Conservation (phyloP, 2,888 invertebrate species). For the Agriopis leucophaearia region DNA sequence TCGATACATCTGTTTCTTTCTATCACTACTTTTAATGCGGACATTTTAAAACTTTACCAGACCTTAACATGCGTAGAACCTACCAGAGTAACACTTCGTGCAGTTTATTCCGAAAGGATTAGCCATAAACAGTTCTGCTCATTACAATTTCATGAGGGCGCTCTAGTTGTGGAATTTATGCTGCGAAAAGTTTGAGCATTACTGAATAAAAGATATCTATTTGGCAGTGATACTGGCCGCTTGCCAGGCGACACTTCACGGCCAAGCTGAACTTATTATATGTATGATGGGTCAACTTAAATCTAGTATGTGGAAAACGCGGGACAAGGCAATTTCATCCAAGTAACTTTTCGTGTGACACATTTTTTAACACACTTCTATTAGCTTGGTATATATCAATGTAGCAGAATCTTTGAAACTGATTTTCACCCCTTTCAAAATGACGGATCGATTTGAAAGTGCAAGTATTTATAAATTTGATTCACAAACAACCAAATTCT, state of each 20-base stretch:
- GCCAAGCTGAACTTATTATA: constrained; percentile 58
- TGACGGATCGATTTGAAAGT: no score
- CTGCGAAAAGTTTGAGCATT: constrained; percentile 82
- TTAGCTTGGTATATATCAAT: no score
- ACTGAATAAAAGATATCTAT: constrained; percentile 85
- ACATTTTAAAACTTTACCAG: constrained; percentile 60
- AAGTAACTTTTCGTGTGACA: background rate
- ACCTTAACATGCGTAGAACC: constrained; percentile 68
- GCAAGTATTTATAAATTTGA: no score
- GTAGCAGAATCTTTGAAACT: no score
- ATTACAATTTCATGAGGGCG: constrained; percentile 84
- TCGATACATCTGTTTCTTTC: constrained; percentile 50
- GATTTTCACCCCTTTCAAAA: no score
- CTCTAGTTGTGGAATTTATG: constrained; percentile 80
- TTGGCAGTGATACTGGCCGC: constrained; percentile 75
- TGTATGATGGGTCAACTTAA: constrained; percentile 60
- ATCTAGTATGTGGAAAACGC: constrained; percentile 29
- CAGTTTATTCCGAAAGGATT: constrained; percentile 84
- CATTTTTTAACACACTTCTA: no score
- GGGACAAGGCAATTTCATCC: constrained; percentile 1
- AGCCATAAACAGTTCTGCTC: constrained; percentile 84
- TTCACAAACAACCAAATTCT: background rate
- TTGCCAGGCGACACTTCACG: constrained; percentile 74
- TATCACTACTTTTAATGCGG: constrained; percentile 62
- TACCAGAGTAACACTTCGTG: constrained; percentile 61